Evolutionary conservation across 1,140 invertebrate species (phyloP).

Genomic region (Phymastichus coffea): DNA sequence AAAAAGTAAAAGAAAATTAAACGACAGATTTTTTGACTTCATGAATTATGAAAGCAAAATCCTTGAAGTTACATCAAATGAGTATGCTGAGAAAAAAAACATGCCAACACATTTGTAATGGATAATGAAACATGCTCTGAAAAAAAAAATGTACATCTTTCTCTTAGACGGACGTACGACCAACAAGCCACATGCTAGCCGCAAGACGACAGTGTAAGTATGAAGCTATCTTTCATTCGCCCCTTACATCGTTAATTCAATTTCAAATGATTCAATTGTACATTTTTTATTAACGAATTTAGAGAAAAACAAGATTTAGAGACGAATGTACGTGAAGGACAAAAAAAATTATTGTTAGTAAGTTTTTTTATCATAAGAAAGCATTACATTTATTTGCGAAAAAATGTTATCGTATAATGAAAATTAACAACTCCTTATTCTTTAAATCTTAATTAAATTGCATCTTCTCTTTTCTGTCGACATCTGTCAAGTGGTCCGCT

Average conservation of each 20-base stretch:
- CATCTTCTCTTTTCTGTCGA: background rate
- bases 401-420: slow-evolving; percentile 36
- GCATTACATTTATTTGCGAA: slow-evolving; percentile 54
- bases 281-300: background rate
- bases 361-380: slow-evolving; percentile 43
- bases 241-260: background rate
- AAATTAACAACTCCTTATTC: slow-evolving; percentile 43
- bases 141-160: slow-evolving; percentile 27
- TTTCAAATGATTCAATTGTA: background rate
- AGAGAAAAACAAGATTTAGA: slow-evolving; percentile 10
- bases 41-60: background rate
- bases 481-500: slow-evolving; percentile 44
- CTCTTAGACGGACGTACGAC: slow-evolving; percentile 24
- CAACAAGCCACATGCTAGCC: slow-evolving; percentile 35
- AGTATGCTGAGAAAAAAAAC: slow-evolving; percentile 29
- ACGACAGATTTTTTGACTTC: background rate
- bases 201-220: slow-evolving; percentile 16
- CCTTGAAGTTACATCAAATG: background rate
- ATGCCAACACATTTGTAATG: slow-evolving; percentile 34
- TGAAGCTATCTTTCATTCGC: no score
- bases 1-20: background rate
- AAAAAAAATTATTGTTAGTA: slow-evolving; percentile 49
- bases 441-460: slow-evolving; percentile 6
- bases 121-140: slow-evolving; percentile 38
- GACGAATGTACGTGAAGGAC: slow-evolving; percentile 25